Evolutionary conservation across 2,113 vertebrate genomes (phyloP).

Genomic region (Choloepus hoffmanni): DNA sequence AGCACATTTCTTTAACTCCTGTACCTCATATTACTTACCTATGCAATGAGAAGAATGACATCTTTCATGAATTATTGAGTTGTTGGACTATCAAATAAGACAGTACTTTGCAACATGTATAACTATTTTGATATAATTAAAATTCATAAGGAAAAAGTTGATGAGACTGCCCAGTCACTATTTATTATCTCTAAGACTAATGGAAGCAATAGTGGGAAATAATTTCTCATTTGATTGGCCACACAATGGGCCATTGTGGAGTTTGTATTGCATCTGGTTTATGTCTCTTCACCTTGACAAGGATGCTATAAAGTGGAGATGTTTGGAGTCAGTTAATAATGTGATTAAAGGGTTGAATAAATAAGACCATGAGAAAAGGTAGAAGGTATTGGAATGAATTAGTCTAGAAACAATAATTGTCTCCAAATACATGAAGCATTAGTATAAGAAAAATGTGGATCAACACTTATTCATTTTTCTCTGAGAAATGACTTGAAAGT

Average conservation of each 20-base stretch:
- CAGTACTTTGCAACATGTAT: not conserved
- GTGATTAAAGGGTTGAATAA: constrained; percentile 59
- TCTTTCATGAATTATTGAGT: not conserved
- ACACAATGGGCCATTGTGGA: not conserved
- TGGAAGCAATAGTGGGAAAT: constrained; percentile 41
- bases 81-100: not conserved
- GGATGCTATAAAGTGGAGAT: constrained; percentile 43
- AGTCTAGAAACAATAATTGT: constrained; percentile 61
- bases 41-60: not conserved
- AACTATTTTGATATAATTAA: constrained; percentile 11
- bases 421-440: constrained; percentile 39
- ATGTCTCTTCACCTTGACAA: constrained; percentile 36
- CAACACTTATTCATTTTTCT: constrained; percentile 34
- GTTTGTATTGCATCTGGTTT: constrained; percentile 31
- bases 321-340: constrained; percentile 50
- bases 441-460: constrained; percentile 20
- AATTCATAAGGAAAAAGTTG: constrained; percentile 39
- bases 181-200: constrained; percentile 39
- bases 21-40: not conserved
- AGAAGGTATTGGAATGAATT: constrained; percentile 61
- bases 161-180: not conserved
- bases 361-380: constrained; percentile 62
- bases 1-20: not conserved
- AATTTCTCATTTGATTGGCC: constrained; percentile 55
- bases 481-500: constrained; percentile 53